Conservation (phyloP, 2,888 invertebrate genomes). For the Hirudinaria manillensis region DNA sequence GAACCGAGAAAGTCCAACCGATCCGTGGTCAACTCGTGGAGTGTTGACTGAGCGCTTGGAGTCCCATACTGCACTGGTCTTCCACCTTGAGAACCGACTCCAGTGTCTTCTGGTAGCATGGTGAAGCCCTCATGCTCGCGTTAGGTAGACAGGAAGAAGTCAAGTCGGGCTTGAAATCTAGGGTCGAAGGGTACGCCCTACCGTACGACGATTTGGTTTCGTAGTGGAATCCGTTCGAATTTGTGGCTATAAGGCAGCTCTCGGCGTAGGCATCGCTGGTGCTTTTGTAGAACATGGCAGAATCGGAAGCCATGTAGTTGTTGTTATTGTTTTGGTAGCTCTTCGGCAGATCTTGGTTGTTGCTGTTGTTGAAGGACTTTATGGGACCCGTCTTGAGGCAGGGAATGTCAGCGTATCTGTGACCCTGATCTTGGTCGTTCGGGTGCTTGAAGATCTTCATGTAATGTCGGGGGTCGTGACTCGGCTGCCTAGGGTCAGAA, state of each 20-base stretch:
- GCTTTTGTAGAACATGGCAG: not conserved
- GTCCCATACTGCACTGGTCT: not conserved
- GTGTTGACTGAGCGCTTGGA: not conserved
- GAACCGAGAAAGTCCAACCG: too few species aligned
- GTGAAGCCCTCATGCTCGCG: not conserved
- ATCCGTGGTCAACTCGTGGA: too few species aligned
- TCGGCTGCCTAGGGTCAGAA: not conserved
- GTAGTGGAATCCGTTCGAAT: not conserved
- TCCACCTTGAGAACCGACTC: not conserved
- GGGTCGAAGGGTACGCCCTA: too few species aligned
- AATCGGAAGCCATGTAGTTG: constrained; percentile 4
- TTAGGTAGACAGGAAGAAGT: not conserved
- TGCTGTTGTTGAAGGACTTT: not conserved
- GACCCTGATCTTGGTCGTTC: not conserved
- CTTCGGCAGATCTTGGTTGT: not conserved
- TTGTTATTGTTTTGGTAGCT: constrained; percentile 12
- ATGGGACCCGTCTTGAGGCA: not conserved
- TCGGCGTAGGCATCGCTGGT: not conserved
- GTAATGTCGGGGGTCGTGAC: not conserved
- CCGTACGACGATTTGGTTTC: not conserved
- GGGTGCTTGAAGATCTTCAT: not conserved
- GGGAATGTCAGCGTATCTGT: not conserved
- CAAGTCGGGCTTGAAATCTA: not conserved
- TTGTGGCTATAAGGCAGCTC: not conserved
- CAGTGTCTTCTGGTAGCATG: not conserved